phyloP scores from a whole-genome alignment of 1,140 invertebrate species.

The Bombus turneri region DNA sequence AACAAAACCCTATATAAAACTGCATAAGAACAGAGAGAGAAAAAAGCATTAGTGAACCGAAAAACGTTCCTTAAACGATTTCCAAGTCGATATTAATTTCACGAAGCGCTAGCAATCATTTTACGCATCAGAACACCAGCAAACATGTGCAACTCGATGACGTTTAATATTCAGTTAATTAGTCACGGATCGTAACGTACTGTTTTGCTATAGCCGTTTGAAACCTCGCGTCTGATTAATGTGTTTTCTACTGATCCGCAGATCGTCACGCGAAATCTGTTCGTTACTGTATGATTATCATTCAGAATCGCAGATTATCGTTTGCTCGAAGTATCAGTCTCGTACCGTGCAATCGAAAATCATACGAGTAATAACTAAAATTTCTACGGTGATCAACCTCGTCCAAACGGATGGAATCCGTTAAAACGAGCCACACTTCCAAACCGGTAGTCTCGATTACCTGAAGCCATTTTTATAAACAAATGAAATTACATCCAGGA shows the following conservation, averaged over 20 bases:
- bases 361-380: not conserved
- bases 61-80: not conserved
- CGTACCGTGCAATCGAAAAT: not conserved
- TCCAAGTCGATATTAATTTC: not conserved
- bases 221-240: not conserved
- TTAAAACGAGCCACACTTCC: not conserved
- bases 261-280: not conserved
- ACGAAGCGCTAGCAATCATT: not conserved
- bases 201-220: not conserved
- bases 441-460: not conserved
- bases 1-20: not conserved
- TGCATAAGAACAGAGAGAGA: not conserved
- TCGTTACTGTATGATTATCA: not conserved
- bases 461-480: not conserved
- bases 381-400: not conserved
- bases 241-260: not conserved
- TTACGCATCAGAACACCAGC: no score
- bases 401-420: conserved; percentile 4
- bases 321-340: not conserved
- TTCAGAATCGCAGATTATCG: not conserved
- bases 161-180: conserved; percentile 24
- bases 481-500: not conserved
- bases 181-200: conserved; percentile 2
- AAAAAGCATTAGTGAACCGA: not conserved
- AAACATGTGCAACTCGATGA: not conserved